Percentiles rank a stretch among this genome's conserved stretches.
These are phyloP conservation scores for Labroides dimidiatus DNA, from an alignment of 2,797 vertebrate species.

Conservation along the genomic window DNA sequence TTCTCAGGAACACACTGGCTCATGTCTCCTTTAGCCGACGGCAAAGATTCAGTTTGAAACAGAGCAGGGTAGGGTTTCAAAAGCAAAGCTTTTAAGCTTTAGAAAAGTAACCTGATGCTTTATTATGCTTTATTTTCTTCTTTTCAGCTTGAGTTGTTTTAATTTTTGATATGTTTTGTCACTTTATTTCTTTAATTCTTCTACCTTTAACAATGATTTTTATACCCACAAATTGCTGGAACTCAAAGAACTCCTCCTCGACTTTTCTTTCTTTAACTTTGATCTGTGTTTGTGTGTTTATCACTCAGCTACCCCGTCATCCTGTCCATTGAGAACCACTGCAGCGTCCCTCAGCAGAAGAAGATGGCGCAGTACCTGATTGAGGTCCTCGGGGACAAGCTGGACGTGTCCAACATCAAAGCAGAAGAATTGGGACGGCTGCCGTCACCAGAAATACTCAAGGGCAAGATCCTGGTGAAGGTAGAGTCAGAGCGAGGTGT, in stretches of 20 bases:
- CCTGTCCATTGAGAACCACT: slow-evolving; percentile 98
- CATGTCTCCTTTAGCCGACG: too few species aligned
- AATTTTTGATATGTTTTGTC: too few species aligned
- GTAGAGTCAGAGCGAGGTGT: slow-evolving; percentile 69
- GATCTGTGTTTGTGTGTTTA: slow-evolving; percentile 10
- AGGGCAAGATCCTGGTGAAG: slow-evolving; percentile 97
- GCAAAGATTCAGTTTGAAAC: too few species aligned
- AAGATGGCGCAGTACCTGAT: slow-evolving; percentile 96
- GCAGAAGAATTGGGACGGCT: slow-evolving; percentile 83
- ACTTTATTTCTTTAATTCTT: too few species aligned
- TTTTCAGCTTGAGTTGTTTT: too few species aligned
- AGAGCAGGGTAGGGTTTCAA: too few species aligned
- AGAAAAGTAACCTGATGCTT: too few species aligned
- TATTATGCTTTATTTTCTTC: too few species aligned
- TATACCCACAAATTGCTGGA: background rate
- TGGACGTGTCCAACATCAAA: slow-evolving; percentile 89
- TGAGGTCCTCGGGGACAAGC: slow-evolving; percentile 93
- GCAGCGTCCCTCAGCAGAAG: slow-evolving; percentile 96
- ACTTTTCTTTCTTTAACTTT: background rate
- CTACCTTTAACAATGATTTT: background rate
- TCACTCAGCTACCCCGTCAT: slow-evolving; percentile 93
- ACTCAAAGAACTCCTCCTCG: background rate
- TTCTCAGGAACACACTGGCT: too few species aligned
- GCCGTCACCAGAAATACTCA: slow-evolving; percentile 92
- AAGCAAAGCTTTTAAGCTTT: too few species aligned